Percentiles rank a stretch among this genome's conserved stretches.
phyloP scores from a whole-genome alignment of 2,113 vertebrate genomes.

The Carettochelys insculpta region DNA sequence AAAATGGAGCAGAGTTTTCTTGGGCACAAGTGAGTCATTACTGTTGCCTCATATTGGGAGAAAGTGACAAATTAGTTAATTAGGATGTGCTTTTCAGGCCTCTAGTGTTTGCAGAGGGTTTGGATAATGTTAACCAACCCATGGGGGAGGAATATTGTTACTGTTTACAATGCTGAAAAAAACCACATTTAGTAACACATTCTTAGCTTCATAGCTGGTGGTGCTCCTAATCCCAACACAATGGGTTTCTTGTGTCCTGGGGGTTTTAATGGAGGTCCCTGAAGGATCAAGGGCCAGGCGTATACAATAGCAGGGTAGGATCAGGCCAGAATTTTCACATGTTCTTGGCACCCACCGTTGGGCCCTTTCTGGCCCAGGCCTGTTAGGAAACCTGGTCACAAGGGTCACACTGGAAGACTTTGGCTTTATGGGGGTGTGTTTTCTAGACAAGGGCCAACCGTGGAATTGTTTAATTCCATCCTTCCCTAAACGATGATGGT shows the following conservation, averaged over 20 bases:
- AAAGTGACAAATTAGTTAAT: not conserved
- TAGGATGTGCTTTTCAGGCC: not conserved
- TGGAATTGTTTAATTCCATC: not conserved
- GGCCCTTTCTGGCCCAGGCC: fast-evolving
- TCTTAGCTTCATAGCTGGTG: fast-evolving
- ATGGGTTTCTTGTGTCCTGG: fast-evolving
- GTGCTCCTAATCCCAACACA: not conserved
- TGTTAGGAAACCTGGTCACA: fast-evolving
- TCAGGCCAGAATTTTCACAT: not conserved
- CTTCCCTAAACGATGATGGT: not conserved
- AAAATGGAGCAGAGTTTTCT: not conserved
- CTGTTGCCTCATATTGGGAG: not conserved
- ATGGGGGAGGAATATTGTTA: too few species aligned
- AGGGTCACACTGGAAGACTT: not conserved
- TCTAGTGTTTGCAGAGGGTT: not conserved
- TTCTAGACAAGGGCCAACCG: not conserved
- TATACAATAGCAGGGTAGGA: fast-evolving
- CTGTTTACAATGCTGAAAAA: not conserved
- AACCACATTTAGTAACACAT: not conserved
- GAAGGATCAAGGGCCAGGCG: not conserved
- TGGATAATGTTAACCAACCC: not conserved
- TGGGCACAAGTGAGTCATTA: not conserved
- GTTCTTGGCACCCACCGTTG: fast-evolving
- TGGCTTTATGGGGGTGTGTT: not conserved
- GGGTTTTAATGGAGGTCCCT: not conserved